These are phyloP conservation scores for Agelas oroides DNA, from an alignment of 37 sponge, comb jelly and placozoan species.

Conservation along the genomic window DNA sequence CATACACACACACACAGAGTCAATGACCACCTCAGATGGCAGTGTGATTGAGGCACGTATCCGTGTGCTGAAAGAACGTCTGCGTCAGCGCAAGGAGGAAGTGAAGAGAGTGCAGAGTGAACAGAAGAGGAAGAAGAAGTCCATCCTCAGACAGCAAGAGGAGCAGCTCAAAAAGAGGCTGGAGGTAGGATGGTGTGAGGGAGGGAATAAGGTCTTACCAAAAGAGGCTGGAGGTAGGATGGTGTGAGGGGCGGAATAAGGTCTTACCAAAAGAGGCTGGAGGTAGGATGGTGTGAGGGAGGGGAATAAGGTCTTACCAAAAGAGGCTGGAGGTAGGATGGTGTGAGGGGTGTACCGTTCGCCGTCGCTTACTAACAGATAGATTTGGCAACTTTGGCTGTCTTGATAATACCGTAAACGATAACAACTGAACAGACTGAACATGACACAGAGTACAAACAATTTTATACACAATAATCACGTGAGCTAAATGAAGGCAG, in stretches of 20 bases:
- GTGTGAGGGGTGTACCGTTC: background rate
- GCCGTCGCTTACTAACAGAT: background rate
- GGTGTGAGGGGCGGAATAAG: background rate
- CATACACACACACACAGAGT: background rate
- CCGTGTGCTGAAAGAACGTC: conserved; percentile 53
- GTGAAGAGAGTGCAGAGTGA: conserved; percentile 61
- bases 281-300: background rate
- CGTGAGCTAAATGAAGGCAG: too few species aligned
- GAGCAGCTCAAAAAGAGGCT: conserved; percentile 51
- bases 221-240: too few species aligned
- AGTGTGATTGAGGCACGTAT: conserved; percentile 69
- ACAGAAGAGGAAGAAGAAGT: conserved; percentile 66
- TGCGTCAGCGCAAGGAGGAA: conserved; percentile 61
- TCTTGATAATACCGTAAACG: too few species aligned
- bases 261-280: conserved; percentile 1
- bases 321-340: too few species aligned
- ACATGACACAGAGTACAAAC: too few species aligned
- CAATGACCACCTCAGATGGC: conserved; percentile 18
- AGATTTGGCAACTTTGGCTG: too few species aligned
- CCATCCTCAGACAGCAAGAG: conserved; percentile 58
- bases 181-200: background rate
- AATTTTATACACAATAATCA: too few species aligned
- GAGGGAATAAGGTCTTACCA: background rate
- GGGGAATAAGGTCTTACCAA: background rate
- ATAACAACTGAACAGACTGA: too few species aligned